Conservation (phyloP, 2,888 invertebrate species). For the Cataglyphis rosenhaueri region DNA sequence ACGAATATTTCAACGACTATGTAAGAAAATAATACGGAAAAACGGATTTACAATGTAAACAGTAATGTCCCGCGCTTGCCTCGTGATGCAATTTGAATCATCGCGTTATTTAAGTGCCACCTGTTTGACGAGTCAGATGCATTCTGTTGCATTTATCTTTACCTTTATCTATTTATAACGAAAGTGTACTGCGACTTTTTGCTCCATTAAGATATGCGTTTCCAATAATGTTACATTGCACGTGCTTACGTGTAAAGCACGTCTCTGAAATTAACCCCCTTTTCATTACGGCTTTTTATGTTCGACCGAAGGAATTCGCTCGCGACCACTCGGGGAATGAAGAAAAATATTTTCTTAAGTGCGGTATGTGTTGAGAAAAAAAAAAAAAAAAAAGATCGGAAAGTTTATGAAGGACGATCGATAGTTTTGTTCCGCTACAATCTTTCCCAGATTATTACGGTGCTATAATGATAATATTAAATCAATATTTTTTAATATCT, state of each 20-base stretch:
- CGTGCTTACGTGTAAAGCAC: neutral
- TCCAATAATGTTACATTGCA: neutral
- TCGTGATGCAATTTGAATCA: constrained; percentile 50
- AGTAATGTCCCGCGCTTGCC: neutral
- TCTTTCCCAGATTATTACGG: neutral
- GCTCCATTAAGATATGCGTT: neutral
- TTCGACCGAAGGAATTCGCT: neutral
- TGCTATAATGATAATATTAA: neutral
- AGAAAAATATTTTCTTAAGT: constrained; percentile 13
- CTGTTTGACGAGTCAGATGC: constrained; percentile 65
- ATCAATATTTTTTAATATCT: neutral
- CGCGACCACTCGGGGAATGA: neutral
- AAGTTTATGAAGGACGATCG: constrained; percentile 14
- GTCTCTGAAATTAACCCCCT: neutral
- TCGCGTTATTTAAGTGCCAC: constrained; percentile 50
- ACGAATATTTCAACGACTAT: neutral
- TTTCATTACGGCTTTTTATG: constrained; percentile 21
- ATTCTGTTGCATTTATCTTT: constrained; percentile 54
- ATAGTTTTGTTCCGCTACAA: neutral
- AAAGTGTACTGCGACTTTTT: constrained; percentile 45
- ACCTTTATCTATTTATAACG: constrained; percentile 33
- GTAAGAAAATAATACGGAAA: neutral
- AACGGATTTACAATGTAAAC: constrained; percentile 45
- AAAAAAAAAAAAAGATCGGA: neutral
- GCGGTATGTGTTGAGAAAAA: neutral